Evolutionary conservation across 2,113 vertebrate species (phyloP).

Genomic region (Tor tambroides): DNA sequence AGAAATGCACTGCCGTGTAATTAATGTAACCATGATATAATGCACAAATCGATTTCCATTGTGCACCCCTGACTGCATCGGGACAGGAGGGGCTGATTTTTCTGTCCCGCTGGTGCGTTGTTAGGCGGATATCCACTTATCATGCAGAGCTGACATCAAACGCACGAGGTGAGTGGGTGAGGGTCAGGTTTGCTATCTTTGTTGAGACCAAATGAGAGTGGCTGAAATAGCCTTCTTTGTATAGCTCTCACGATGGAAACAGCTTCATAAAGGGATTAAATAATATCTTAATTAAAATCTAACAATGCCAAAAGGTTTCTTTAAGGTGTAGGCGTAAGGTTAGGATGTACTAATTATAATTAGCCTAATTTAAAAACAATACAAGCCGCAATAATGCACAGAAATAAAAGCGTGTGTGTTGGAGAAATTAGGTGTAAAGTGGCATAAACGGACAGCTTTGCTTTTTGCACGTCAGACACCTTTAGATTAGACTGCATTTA

Average conservation of each 20-base stretch:
- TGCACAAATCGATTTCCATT: conserved; percentile 41
- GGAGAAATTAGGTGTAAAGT: background rate
- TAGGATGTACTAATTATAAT: conserved; percentile 8
- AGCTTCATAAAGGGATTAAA: conserved; percentile 14
- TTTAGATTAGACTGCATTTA: background rate
- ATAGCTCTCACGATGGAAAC: background rate
- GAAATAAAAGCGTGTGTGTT: background rate
- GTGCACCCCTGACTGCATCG: conserved; percentile 24
- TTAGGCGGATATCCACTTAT: conserved; percentile 30
- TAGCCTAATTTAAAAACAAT: background rate
- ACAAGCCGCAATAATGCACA: background rate
- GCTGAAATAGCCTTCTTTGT: conserved; percentile 14
- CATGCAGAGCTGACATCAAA: conserved; percentile 34
- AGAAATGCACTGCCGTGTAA: conserved; percentile 32
- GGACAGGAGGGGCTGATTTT: background rate
- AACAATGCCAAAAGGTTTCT: background rate
- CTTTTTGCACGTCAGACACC: conserved; percentile 1
- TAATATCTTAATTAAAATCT: conserved; percentile 12
- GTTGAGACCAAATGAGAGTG: background rate
- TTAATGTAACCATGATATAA: conserved; percentile 36
- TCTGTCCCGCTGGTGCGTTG: background rate
- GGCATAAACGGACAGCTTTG: background rate
- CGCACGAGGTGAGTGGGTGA: conserved; percentile 6
- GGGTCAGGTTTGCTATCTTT: conserved; percentile 29
- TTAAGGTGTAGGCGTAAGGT: background rate